Conservation (phyloP, 2,888 invertebrate species). For the Apodemia zela region DNA sequence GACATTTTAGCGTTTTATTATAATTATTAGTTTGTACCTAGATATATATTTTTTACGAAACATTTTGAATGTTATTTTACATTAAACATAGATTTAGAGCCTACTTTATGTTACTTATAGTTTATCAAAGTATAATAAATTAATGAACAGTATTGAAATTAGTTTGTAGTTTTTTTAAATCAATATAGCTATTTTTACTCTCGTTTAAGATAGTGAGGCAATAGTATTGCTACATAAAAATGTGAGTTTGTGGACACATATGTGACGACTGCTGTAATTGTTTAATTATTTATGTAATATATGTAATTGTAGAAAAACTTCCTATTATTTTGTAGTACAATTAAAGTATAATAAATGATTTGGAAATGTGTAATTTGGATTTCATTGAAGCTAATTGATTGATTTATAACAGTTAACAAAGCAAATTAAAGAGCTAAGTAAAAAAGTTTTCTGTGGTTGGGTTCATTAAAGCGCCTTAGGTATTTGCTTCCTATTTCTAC, state of each 20-base stretch:
- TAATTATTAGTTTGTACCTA: slow-evolving; percentile 23
- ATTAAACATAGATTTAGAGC: slow-evolving; percentile 46
- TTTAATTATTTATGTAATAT: slow-evolving; percentile 76
- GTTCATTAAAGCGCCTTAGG: too few relatives aligned
- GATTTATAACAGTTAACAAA: too few relatives aligned
- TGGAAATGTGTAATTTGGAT: slow-evolving; percentile 51
- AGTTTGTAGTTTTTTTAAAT: slow-evolving; percentile 44
- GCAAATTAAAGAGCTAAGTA: too few relatives aligned
- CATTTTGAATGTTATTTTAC: slow-evolving; percentile 53
- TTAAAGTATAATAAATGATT: slow-evolving; percentile 76
- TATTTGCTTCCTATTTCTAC: too few relatives aligned
- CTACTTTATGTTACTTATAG: slow-evolving; percentile 54
- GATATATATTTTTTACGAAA: slow-evolving; percentile 33
- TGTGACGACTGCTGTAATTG: slow-evolving; percentile 63
- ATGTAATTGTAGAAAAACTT: slow-evolving; percentile 77
- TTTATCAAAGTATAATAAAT: slow-evolving; percentile 57
- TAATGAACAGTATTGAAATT: slow-evolving; percentile 74
- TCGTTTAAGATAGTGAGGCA: slow-evolving; percentile 41
- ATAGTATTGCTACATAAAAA: slow-evolving; percentile 45
- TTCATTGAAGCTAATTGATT: slow-evolving; percentile 21
- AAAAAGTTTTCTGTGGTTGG: too few relatives aligned
- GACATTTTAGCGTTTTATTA: slow-evolving; percentile 46
- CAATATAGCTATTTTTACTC: slow-evolving; percentile 41
- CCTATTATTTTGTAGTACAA: slow-evolving; percentile 81
- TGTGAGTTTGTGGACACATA: slow-evolving; percentile 46